Evolutionary conservation across 1,140 invertebrate species (phyloP).

Genomic region (Sesamia nonagrioides): DNA sequence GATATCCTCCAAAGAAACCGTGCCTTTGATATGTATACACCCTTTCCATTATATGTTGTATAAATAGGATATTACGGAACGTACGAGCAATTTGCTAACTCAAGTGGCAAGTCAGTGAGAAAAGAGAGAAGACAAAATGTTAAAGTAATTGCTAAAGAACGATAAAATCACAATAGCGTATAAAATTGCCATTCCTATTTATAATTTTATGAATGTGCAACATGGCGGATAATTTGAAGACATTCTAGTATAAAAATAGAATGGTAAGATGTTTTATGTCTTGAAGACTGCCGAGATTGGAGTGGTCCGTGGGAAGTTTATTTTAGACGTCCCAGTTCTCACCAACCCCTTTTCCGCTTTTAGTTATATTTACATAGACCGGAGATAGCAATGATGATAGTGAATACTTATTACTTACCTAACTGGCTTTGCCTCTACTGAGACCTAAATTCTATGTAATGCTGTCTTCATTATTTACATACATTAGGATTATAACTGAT

Average conservation of each 20-base stretch:
- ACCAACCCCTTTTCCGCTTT: background rate
- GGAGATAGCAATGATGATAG: background rate
- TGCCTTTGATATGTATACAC: too few species aligned
- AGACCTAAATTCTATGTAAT: too few species aligned
- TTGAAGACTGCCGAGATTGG: background rate
- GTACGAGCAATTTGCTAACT: background rate
- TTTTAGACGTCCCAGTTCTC: slow-evolving; percentile 12
- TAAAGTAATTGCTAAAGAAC: background rate
- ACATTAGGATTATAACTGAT: too few species aligned
- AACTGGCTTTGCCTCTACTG: too few species aligned
- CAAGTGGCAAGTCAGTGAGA: background rate
- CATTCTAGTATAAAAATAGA: background rate
- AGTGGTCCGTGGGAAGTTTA: background rate
- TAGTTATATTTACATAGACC: background rate
- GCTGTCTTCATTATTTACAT: too few species aligned
- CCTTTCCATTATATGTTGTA: too few species aligned
- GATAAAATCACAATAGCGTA: background rate
- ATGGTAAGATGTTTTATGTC: background rate
- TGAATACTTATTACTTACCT: background rate
- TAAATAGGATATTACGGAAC: background rate
- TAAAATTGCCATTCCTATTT: background rate
- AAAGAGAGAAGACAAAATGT: background rate
- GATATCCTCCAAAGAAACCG: too few species aligned
- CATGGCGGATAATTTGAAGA: background rate
- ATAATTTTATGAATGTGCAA: background rate